Evolutionary conservation across 1,140 invertebrate species (phyloP), one percentile per base, ranked within the genome.

Genomic region (Sitodiplosis mosellana): DNA sequence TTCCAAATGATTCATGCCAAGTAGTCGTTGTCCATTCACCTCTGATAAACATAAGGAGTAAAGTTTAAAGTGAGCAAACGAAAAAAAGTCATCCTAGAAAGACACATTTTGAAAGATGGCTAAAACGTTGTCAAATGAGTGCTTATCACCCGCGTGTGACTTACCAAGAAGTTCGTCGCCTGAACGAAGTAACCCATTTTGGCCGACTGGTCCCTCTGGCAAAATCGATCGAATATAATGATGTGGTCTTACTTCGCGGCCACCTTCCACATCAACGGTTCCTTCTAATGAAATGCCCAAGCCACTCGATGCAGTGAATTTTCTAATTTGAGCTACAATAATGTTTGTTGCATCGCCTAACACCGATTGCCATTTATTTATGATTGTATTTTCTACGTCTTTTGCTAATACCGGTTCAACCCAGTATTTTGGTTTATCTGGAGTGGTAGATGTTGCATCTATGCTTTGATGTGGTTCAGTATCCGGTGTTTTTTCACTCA

Each of bases 271-370:
- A 58, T 94, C 90, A 17, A 94, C 93, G 0, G 93, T 98, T 43
- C 93, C 94, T 65, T 98, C 93, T 45, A 97, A 69, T 48, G 88
- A 92, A 51, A 98, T 96, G 8, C 93, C 93, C 20, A 98, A 72
- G 15, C 92, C 92, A 50, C 90, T 87, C 55, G 75, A 83, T 66
- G 81, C 86, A 50, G 77, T 81, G 64, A 79, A 89, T 70, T 87
- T 95, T 59, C 76, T 84, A 55, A 85, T 68, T 57, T 87, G 80
- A 1, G 86, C 88, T 48, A 93, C 84, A 55, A 93, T 82, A 59
- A 93, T 87, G 61, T 89, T 83, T 53, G 81, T 82, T 40, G 88
- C 84, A 60, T 61, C n/a, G 60, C 72, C 72, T 1, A 75, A 59
- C 52, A 90, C 81, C 54, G 81, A 77, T 47, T 81, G 76, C 89